Evolutionary conservation across 1,140 invertebrate species (phyloP).

Genomic region (Dendrolimus punctatus): DNA sequence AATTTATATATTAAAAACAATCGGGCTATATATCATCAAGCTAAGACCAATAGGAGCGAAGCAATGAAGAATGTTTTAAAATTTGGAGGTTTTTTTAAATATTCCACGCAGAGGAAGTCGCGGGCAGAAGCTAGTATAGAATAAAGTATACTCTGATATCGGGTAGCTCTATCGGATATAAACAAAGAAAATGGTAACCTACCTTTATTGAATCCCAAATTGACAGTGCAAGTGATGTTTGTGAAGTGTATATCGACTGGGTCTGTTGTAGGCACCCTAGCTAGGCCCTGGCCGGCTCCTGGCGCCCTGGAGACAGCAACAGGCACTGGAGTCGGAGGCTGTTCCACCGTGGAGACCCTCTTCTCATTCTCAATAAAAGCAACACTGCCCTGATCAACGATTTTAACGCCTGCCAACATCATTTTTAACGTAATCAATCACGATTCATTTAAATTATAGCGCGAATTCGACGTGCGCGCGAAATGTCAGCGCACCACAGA

Average conservation of each 20-base stretch:
- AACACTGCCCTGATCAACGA: constrained; percentile 28
- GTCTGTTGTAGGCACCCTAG: constrained; percentile 67
- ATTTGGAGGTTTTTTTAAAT: too few species aligned
- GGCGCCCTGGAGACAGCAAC: not conserved
- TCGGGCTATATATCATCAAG: too few species aligned
- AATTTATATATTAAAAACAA: constrained; percentile 2
- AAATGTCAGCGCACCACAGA: constrained; percentile 26
- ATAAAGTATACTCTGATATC: not conserved
- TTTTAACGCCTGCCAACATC: constrained; percentile 59
- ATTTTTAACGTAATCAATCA: constrained; percentile 28
- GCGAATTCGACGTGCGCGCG: constrained; percentile 24
- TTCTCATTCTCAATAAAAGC: too few species aligned
- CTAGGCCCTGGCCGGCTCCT: constrained; percentile 31
- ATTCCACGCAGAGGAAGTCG: too few species aligned
- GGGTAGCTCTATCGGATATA: too few species aligned
- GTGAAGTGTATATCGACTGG: constrained; percentile 81
- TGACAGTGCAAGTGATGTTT: constrained; percentile 79
- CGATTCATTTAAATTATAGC: constrained; percentile 28
- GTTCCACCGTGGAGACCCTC: too few species aligned
- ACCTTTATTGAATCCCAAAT: constrained; percentile 81
- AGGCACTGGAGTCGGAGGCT: too few species aligned
- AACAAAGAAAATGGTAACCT: constrained; percentile 12
- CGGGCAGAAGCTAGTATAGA: too few species aligned
- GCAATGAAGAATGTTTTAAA: too few species aligned
- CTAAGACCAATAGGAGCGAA: too few species aligned